Evolutionary conservation across 2,113 vertebrate species (phyloP).

Genomic region (Psittacula cyanocephala): DNA sequence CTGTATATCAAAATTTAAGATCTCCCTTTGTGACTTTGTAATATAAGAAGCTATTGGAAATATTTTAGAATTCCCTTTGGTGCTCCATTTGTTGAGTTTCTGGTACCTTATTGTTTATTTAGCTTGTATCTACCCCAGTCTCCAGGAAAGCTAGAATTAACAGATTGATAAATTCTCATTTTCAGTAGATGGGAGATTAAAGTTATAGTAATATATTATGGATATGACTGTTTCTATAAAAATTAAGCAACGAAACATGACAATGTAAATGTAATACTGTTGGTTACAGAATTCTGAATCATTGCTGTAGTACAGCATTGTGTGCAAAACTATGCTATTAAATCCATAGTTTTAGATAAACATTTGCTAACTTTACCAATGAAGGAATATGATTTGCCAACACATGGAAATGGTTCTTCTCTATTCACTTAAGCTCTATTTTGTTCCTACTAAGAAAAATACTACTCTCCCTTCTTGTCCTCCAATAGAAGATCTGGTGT

Average conservation of each 20-base stretch:
- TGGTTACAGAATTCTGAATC: neutral
- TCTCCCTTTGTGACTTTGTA: neutral
- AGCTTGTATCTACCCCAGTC: neutral
- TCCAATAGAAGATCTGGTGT: neutral
- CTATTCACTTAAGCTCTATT: neutral
- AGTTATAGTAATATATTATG: neutral
- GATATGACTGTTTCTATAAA: neutral
- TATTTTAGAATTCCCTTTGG: neutral
- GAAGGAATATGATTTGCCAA: neutral
- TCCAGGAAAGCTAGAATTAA: neutral
- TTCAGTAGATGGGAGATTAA: slow-evolving; percentile 10
- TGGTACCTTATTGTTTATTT: neutral
- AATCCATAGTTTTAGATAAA: neutral
- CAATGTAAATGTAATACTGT: neutral
- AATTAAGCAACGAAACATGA: neutral
- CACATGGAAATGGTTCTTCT: neutral
- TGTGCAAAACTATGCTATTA: neutral
- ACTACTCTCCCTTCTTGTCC: neutral
- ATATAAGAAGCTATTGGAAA: neutral
- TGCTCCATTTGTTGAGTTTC: neutral
- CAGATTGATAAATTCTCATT: neutral
- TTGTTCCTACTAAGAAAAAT: neutral
- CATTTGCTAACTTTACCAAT: neutral
- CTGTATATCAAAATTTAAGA: neutral
- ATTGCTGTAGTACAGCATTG: neutral